Evolutionary conservation across 2,888 invertebrate genomes (phyloP), one percentile per base, ranked within the genome.

Genomic region (Drosophila recens): DNA sequence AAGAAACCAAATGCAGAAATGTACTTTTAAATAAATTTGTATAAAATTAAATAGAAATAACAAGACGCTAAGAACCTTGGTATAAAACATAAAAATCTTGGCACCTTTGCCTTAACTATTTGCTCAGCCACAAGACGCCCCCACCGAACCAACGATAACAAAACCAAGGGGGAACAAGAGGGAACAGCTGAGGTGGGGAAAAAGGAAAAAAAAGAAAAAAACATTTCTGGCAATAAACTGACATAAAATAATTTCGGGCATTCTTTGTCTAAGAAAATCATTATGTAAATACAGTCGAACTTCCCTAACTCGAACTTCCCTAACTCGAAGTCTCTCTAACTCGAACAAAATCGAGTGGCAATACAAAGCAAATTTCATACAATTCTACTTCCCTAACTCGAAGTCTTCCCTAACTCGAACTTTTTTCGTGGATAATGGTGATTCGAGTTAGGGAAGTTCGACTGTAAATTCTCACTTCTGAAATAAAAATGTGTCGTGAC

Each of bases 271-370:
- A 72, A 66, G 75, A 70, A 72, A 70, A 88, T 88, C 78, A 88
- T 84, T 78, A 88, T 88, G 84, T 80, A 84, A 88, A 85, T 85
- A n/a, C n/a, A n/a, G n/a, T n/a, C n/a, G n/a, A n/a, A n/a, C n/a
- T n/a, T n/a, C n/a, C n/a, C n/a, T n/a, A n/a, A n/a, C n/a, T n/a
- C n/a, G n/a, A n/a, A n/a, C n/a, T n/a, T n/a, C n/a, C n/a, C n/a
- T n/a, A n/a, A n/a, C n/a, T n/a, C n/a, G n/a, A n/a, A n/a, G n/a
- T n/a, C n/a, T n/a, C n/a, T n/a, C n/a, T n/a, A n/a, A n/a, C n/a
- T n/a, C n/a, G n/a, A n/a, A n/a, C n/a, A n/a, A n/a, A n/a, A n/a
- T n/a, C n/a, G n/a, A n/a, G n/a, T n/a, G n/a, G n/a, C n/a, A n/a
- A n/a, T n/a, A n/a, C n/a, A n/a, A n/a, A n/a, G n/a, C n/a, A n/a